These are phyloP conservation scores for Chironomus striatipennis DNA, from an alignment of 1,140 invertebrate genomes.

Conservation along the genomic window DNA sequence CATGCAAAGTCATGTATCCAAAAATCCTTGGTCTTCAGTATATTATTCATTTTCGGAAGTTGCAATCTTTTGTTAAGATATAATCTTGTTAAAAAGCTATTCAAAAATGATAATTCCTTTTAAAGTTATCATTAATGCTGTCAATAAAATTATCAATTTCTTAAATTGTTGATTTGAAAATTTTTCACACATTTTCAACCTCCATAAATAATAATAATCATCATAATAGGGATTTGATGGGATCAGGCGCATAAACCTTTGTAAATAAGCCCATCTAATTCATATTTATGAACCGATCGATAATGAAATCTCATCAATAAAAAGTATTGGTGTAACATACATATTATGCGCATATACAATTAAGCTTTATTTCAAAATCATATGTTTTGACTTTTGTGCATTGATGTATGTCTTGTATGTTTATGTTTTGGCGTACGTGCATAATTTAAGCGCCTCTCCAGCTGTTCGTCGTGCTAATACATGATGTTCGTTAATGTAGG, in stretches of 20 bases:
- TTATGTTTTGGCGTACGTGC: slow-evolving; percentile 2
- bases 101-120: no score
- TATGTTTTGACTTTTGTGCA: background rate
- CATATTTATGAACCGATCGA: background rate
- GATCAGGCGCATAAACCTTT: background rate
- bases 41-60: no score
- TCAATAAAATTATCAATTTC: background rate
- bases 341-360: background rate
- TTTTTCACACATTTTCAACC: background rate
- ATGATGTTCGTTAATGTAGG: slow-evolving; percentile 14
- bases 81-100: no score
- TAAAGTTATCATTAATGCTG: no score
- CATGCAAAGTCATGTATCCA: no score
- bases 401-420: slow-evolving; percentile 10
- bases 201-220: background rate
- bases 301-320: background rate
- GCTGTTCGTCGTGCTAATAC: slow-evolving; percentile 13
- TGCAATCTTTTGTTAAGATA: no score
- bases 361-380: background rate
- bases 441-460: background rate
- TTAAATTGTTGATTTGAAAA: background rate
- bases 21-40: no score
- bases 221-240: background rate
- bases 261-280: background rate
- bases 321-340: background rate